Evolutionary conservation across 92 coral and sea anemone genomes (phyloP).

Genomic region (Hydrozoanthus gracilis): DNA sequence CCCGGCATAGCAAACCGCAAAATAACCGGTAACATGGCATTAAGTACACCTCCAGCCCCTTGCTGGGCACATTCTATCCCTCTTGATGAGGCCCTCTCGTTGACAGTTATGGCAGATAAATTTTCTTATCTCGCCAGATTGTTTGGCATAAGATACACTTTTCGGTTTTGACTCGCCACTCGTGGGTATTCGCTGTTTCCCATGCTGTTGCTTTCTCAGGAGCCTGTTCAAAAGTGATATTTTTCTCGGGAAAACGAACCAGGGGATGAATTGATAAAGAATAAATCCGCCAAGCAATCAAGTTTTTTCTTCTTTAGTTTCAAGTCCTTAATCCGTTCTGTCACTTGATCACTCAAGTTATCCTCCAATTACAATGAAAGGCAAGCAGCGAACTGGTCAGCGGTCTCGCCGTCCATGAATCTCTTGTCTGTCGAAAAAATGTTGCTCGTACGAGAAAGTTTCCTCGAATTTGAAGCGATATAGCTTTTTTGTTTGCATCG

Average conservation of each 20-base stretch:
- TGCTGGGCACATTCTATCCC: not conserved
- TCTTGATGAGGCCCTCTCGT: not conserved
- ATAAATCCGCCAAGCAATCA: too few species aligned
- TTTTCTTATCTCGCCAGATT: not conserved
- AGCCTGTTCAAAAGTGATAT: not conserved
- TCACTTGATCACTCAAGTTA: too few species aligned
- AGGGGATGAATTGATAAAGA: too few species aligned
- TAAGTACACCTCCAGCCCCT: not conserved
- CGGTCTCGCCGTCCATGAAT: not conserved
- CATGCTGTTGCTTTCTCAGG: not conserved
- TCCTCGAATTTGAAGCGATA: too few species aligned
- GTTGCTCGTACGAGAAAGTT: too few species aligned
- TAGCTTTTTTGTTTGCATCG: too few species aligned
- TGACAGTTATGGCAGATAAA: conserved; percentile 2
- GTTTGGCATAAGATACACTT: not conserved
- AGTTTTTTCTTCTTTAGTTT: too few species aligned
- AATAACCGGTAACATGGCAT: not conserved
- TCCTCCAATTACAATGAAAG: not conserved
- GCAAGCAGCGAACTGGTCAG: not conserved
- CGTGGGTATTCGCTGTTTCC: not conserved
- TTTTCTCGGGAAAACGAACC: too few species aligned
- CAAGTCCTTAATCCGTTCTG: too few species aligned
- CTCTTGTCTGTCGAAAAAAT: too few species aligned
- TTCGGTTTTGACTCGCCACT: not conserved
- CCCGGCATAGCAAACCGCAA: not conserved